A percentile compares a stretch with the other conserved stretches of the same genome.
phyloP scores from a whole-genome alignment of 2,797 vertebrate species.

The Enteromius fasciolatus region DNA sequence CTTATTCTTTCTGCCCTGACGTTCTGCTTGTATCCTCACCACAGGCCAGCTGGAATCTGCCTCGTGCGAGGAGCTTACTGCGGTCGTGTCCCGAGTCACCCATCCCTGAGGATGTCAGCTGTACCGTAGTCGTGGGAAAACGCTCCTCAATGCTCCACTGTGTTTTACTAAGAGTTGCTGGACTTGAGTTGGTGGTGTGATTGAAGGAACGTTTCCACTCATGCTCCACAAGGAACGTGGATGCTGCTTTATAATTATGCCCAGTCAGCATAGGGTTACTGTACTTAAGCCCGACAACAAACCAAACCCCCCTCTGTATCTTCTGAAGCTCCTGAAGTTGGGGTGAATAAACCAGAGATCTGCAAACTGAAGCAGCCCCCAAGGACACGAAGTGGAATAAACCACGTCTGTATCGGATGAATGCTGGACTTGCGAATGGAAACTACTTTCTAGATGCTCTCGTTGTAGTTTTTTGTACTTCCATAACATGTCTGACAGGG shows the following conservation, averaged over 20 bases:
- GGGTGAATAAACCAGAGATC: conserved; percentile 10
- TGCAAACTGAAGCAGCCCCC: conserved; percentile 30
- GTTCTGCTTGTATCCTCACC: conserved; percentile 45
- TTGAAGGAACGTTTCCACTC: conserved; percentile 13
- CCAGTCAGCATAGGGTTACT: conserved; percentile 3
- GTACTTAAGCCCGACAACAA: neutral
- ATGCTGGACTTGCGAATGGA: conserved; percentile 22
- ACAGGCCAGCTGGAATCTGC: conserved; percentile 59
- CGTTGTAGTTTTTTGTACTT: neutral
- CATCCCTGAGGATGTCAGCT: conserved; percentile 40
- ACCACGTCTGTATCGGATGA: conserved; percentile 11
- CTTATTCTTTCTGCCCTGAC: conserved; percentile 42
- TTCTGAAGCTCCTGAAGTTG: conserved; percentile 28
- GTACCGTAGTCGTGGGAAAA: conserved; percentile 40
- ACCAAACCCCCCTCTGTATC: neutral
- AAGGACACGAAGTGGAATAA: conserved; percentile 18
- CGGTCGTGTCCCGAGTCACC: conserved; percentile 50
- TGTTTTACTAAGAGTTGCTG: conserved; percentile 13
- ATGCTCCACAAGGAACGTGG: neutral
- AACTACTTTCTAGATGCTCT: neutral
- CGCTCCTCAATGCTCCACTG: neutral
- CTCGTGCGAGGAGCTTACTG: conserved; percentile 44
- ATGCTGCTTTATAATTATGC: neutral
- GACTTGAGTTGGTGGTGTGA: conserved; percentile 13
- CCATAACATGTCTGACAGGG: neutral